Conservation (phyloP, 2,797 vertebrate species). For the Anabacerthia variegaticeps region DNA sequence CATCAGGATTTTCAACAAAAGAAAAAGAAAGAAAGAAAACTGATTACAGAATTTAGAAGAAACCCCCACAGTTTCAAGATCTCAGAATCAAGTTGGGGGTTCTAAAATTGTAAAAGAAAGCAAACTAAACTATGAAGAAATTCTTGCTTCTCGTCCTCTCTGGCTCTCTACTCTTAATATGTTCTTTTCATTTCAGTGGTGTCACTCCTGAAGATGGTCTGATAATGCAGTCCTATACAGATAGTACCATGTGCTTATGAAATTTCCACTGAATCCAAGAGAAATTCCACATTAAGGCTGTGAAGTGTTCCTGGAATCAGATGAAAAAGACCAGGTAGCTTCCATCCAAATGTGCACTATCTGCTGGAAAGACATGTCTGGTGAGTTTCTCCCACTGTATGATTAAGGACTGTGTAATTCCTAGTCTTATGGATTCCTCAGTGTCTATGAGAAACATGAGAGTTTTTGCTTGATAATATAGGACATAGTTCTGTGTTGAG, state of each 20-base stretch:
- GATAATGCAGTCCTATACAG: not conserved
- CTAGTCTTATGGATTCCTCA: not conserved
- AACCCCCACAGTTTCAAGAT: fast-evolving
- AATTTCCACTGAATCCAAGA: not conserved
- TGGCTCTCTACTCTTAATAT: not conserved
- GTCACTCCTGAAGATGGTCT: not conserved
- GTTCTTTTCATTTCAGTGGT: not conserved
- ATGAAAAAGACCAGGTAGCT: not conserved
- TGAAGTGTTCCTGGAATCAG: not conserved
- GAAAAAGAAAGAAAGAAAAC: fast-evolving
- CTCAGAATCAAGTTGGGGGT: not conserved
- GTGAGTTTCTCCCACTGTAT: not conserved
- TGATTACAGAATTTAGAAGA: not conserved
- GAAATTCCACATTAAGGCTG: not conserved
- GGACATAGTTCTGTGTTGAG: not conserved
- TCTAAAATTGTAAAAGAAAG: not conserved
- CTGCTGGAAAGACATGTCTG: not conserved
- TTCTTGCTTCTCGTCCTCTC: not conserved
- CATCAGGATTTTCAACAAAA: not conserved
- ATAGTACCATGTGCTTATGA: not conserved
- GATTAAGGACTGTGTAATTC: not conserved
- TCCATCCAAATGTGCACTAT: not conserved
- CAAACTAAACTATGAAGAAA: not conserved
- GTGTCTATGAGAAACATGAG: not conserved
- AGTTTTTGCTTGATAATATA: not conserved